Evolutionary conservation across 2,797 vertebrate genomes (phyloP).

Genomic region (Clamator glandarius): DNA sequence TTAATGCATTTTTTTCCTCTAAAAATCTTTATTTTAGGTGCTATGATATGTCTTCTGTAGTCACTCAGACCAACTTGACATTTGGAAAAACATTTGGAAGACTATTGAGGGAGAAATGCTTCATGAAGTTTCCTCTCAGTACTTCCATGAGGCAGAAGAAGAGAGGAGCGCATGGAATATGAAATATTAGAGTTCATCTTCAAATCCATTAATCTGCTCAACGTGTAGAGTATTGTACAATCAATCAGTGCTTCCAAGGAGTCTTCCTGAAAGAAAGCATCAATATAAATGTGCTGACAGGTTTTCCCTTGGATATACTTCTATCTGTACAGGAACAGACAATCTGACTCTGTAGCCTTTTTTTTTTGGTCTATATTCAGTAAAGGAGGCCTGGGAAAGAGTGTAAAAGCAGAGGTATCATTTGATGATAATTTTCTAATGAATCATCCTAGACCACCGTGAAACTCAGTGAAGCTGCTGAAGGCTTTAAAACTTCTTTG

Average conservation of each 20-base stretch:
- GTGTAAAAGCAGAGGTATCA: background rate
- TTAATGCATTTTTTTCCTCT: background rate
- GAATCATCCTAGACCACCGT: background rate
- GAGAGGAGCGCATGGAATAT: background rate
- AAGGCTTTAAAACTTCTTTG: background rate
- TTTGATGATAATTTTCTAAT: background rate
- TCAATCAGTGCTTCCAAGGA: background rate
- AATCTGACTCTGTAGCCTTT: background rate
- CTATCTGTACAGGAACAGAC: background rate
- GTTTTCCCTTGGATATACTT: background rate
- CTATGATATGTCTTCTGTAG: background rate
- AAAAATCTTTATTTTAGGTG: background rate
- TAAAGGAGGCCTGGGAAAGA: background rate
- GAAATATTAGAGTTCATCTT: background rate
- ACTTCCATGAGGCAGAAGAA: background rate
- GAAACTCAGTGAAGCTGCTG: background rate
- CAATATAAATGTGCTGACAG: background rate
- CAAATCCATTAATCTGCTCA: background rate
- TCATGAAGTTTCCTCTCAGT: background rate
- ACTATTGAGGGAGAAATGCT: background rate
- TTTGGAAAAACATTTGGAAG: background rate
- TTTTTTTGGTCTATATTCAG: background rate
- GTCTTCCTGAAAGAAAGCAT: background rate
- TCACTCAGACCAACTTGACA: background rate
- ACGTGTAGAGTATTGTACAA: fast-evolving